A percentile compares a stretch with the other conserved stretches of the same genome.
phyloP scores from a whole-genome alignment of 1,140 invertebrate species.

The Eupristina koningsbergeri region DNA sequence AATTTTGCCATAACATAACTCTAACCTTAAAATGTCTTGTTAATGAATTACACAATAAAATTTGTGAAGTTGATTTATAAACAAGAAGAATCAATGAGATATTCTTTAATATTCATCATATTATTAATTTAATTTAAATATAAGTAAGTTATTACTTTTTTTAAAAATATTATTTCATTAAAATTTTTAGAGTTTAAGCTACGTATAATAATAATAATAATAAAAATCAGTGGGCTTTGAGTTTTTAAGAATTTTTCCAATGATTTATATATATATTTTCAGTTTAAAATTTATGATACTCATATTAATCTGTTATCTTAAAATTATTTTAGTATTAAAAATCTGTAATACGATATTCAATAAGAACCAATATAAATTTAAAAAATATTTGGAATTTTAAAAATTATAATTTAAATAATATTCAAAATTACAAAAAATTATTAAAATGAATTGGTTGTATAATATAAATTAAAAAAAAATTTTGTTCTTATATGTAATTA shows the following conservation, averaged over 20 bases:
- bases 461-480: no score
- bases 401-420: no score
- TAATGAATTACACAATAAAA: slow-evolving; percentile 32
- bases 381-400: no score
- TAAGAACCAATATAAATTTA: no score
- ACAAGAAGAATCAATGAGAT: slow-evolving; percentile 6
- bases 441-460: no score
- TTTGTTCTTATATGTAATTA: no score
- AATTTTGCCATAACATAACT: slow-evolving; percentile 17
- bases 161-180: not conserved
- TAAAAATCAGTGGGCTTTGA: not conserved
- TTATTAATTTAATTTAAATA: not conserved
- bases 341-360: no score
- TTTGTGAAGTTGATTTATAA: slow-evolving; percentile 8
- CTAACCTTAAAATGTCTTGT: slow-evolving; percentile 42
- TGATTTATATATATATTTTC: not conserved
- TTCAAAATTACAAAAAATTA: no score
- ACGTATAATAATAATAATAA: no score
- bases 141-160: not conserved
- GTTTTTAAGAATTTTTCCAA: not conserved
- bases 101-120: not conserved
- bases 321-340: not conserved
- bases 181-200: not conserved
- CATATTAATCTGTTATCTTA: not conserved
- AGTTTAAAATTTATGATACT: not conserved